These are phyloP conservation scores for Heliconius ethilla DNA, from an alignment of 2,888 invertebrate species.

Conservation along the genomic window DNA sequence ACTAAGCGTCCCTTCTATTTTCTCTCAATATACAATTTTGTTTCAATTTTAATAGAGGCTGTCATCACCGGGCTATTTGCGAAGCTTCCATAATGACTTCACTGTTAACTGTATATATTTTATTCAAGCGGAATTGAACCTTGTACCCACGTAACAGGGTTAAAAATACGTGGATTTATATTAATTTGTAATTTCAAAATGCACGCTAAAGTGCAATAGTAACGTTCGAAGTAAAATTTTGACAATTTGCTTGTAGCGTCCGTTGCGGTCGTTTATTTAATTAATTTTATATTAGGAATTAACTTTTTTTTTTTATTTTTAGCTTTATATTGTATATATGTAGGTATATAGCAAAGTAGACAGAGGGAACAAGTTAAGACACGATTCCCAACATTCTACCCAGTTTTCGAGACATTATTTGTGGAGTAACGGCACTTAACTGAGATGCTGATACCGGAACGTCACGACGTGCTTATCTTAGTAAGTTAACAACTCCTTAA, in stretches of 20 bases:
- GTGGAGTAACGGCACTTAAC: not conserved
- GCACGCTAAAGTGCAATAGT: constrained; percentile 52
- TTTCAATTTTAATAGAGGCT: constrained; percentile 63
- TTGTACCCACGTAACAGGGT: constrained; percentile 39
- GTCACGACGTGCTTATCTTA: too few species aligned
- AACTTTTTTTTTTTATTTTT: constrained; percentile 13
- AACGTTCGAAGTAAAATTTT: constrained; percentile 54
- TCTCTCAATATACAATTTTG: constrained; percentile 53
- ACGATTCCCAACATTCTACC: not conserved
- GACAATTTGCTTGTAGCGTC: constrained; percentile 43
- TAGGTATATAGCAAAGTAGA: not conserved
- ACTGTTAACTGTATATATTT: constrained; percentile 54
- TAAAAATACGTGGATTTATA: constrained; percentile 35
- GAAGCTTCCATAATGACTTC: constrained; percentile 61
- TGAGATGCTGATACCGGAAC: too few species aligned
- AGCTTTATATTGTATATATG: too few species aligned
- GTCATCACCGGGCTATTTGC: constrained; percentile 65
- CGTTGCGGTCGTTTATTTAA: constrained; percentile 34
- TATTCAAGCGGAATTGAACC: constrained; percentile 41
- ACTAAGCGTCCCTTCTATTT: constrained; percentile 32
- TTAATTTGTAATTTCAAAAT: constrained; percentile 53
- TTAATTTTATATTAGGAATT: constrained; percentile 31
- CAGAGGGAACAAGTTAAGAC: not conserved
- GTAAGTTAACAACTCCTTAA: too few species aligned
- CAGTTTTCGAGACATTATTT: not conserved